Base-by-base conservation (phyloP, 2,113 vertebrate species). In the Nibea albiflora region DNA sequence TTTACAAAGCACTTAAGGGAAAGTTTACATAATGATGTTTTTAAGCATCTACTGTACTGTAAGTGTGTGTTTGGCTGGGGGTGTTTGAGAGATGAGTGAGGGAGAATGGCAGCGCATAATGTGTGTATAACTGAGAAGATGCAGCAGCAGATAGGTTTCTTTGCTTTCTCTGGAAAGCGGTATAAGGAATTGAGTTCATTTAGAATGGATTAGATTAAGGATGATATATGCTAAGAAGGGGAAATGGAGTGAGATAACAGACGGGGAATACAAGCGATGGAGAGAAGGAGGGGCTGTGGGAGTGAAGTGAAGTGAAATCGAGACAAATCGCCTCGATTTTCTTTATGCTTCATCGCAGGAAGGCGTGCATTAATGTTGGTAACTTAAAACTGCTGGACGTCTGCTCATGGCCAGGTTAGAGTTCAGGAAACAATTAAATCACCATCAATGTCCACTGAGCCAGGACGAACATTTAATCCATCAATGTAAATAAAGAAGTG, bases 231-330 rank as follows among this genome's bases (percentile, higher is more conserved):
- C 52, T 67, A 57, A 53, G 31, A 57, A 50, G 44, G 24, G 58
- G 67, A 53, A 72, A 80, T 72, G 62, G 56, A 79, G 71, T 67
- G 71, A 75, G 76, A 86, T 78, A 86, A 85, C 62, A 63, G 76
- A 87, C 56, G 58, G 85, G 60, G 66, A 78, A 66, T 65, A 57
- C 0, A 17, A 57, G 62, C 14, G 44, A 62, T 69, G 50, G 62
- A 61, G 46, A 35, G 16, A 52, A 47, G 64, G 44, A 64, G 20
- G n/a, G 52, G 39, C 39, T 46, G 63, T 47, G 46, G 76, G 67
- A 75, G 67, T 53, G 39, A n/a, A 80, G 67, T 53, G 39, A n/a
- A 80, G 24, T 50, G 81, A 79, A 79, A 63, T 50, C 17, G 1
- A 84, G 64, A 86, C n/a, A 44, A 85, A 85, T 80, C 39, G 60